These are phyloP conservation scores for Drosophila cardini DNA, from an alignment of 1,140 invertebrate species.

Conservation along the genomic window DNA sequence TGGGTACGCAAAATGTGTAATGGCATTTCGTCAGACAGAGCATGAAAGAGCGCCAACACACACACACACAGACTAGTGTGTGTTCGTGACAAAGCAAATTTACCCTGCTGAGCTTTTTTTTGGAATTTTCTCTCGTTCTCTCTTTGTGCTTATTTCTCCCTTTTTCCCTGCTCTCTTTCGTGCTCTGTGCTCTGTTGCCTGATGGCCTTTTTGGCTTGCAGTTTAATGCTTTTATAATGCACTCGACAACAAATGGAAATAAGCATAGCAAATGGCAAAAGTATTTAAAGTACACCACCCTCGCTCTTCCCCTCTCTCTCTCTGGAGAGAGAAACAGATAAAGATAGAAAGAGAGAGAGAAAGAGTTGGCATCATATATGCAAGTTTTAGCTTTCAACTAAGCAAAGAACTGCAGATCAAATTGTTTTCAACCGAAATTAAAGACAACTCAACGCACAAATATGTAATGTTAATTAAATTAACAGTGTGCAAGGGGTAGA, in stretches of 20 bases:
- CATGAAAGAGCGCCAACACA: slow-evolving; percentile 69
- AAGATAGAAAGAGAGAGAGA: background rate
- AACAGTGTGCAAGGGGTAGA: slow-evolving; percentile 15
- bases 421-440: slow-evolving; percentile 12
- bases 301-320: background rate
- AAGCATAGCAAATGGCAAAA: slow-evolving; percentile 47
- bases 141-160: background rate
- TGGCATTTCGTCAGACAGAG: slow-evolving; percentile 79
- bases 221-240: slow-evolving; percentile 80
- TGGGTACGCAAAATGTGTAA: slow-evolving; percentile 79
- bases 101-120: slow-evolving; percentile 34
- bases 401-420: slow-evolving; percentile 15
- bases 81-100: slow-evolving; percentile 62
- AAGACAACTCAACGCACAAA: slow-evolving; percentile 26
- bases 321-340: background rate
- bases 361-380: slow-evolving; percentile 8
- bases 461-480: slow-evolving; percentile 73
- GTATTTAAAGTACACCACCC: slow-evolving; percentile 37
- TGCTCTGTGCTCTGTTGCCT: background rate
- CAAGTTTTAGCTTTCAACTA: slow-evolving; percentile 13
- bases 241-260: slow-evolving; percentile 58
- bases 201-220: slow-evolving; percentile 57
- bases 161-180: background rate
- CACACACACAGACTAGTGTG: slow-evolving; percentile 32
- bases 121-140: slow-evolving; percentile 28